These are phyloP conservation scores for Eupristina koningsbergeri DNA, from an alignment of 1,140 invertebrate genomes.

Conservation along the genomic window DNA sequence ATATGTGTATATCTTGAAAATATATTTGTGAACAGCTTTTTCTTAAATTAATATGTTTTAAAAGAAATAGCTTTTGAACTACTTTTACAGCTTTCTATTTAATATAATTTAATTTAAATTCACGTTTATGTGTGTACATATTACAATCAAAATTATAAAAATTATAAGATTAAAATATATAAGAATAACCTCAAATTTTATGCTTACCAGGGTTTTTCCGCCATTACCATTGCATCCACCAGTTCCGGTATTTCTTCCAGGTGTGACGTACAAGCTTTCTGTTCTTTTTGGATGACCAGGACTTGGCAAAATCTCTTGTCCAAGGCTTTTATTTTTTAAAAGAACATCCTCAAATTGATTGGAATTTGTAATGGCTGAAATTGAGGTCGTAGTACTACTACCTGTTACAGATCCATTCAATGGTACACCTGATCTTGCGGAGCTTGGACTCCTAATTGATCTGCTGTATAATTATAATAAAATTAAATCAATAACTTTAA, in stretches of 20 bases:
- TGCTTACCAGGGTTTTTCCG: conserved; percentile 66
- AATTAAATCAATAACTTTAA: background rate
- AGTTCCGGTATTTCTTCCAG: conserved; percentile 61
- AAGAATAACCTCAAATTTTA: conserved; percentile 28
- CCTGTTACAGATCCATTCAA: conserved; percentile 70
- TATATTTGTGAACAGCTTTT: too few species aligned
- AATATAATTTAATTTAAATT: too few species aligned
- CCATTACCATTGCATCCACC: conserved; percentile 61
- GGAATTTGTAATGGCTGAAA: conserved; percentile 67
- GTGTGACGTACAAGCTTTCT: conserved; percentile 80
- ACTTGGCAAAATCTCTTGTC: conserved; percentile 90
- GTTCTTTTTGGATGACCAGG: conserved; percentile 89
- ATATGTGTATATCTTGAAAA: too few species aligned
- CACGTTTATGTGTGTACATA: too few species aligned
- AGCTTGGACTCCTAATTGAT: conserved; percentile 71
- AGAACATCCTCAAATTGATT: conserved; percentile 84
- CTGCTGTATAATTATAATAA: conserved; percentile 54
- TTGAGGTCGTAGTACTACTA: conserved; percentile 74
- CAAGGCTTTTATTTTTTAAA: conserved; percentile 83
- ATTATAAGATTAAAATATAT: too few species aligned
- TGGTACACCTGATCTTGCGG: conserved; percentile 69
- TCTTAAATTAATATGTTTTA: too few species aligned
- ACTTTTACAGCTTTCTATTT: too few species aligned
- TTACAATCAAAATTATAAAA: too few species aligned
- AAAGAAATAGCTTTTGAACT: too few species aligned